phyloP scores from a whole-genome alignment of 1,140 invertebrate genomes.

The Psilanteris sp. region DNA sequence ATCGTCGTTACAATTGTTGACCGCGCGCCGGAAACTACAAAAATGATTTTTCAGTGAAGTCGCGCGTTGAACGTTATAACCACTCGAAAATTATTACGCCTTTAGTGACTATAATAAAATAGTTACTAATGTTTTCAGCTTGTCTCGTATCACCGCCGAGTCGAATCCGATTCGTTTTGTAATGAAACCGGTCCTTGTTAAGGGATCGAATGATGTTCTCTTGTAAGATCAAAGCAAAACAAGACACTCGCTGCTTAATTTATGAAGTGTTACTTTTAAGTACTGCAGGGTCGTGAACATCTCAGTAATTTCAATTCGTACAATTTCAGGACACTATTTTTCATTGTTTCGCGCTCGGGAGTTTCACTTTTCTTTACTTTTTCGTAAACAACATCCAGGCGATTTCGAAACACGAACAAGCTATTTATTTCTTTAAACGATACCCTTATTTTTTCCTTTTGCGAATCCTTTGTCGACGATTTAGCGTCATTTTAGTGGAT shows the following conservation, averaged over 20 bases:
- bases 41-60: conserved; percentile 5
- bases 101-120: conserved; percentile 42
- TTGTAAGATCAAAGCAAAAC: conserved; percentile 46
- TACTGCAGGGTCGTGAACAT: conserved; percentile 28
- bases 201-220: conserved; percentile 52
- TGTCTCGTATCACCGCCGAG: conserved; percentile 44
- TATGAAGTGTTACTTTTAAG: conserved; percentile 56
- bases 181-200: conserved; percentile 61
- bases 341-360: conserved; percentile 18
- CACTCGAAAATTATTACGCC: background rate
- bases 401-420: conserved; percentile 18
- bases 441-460: background rate
- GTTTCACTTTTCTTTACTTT: conserved; percentile 10
- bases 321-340: conserved; percentile 25
- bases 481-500: background rate
- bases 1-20: conserved; percentile 13
- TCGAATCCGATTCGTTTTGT: conserved; percentile 57
- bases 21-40: conserved; percentile 32
- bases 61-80: background rate
- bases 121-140: conserved; percentile 50
- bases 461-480: conserved; percentile 2
- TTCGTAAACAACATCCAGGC: conserved; percentile 10
- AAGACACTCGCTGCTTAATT: conserved; percentile 44
- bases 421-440: conserved; percentile 7
- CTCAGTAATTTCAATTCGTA: conserved; percentile 21